Base-by-base conservation (phyloP, 2,797 vertebrate genomes). In the Distichodus sexfasciatus region DNA sequence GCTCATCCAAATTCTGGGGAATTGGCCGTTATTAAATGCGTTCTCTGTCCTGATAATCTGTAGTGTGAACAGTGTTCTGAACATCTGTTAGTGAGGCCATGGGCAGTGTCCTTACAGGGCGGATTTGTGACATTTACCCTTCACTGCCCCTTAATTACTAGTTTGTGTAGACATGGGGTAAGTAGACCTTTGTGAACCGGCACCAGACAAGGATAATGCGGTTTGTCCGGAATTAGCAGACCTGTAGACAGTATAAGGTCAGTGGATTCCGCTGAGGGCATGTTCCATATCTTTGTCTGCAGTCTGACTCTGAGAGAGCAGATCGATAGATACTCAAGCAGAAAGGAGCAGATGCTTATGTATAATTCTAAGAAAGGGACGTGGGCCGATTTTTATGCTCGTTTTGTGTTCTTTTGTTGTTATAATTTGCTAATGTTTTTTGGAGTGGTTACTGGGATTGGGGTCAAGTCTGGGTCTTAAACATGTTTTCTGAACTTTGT, bases 171-270 rank as follows among this genome's bases (percentile, higher is more conserved):
- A 2, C 35, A n/a, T 24, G 6, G 41, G 8, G 17, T 31, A 24
- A 26, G 11, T 19, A n/a, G 21, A 19, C 15, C 29, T 38, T 35
- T 17, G n/a, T 10, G 48, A 70, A 60, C 15, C 55, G 38, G 68
- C 59, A 55, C 8, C 50, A 17, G 48, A 38, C 40, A 17, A 47
- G 46, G 38, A 63, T 70, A 63, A 55, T 14, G 29, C 28, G 48
- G 15, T 29, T 54, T 38, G 61, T 35, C 54, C 6, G 46, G n/a
- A 53, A 26, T 28, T 60, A 71, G 40, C 7, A 36, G 21, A 24
- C 6, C 44, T 26, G 43, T 57, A 31, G 53, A 53, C 55, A 46
- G 23, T 14, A 36, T 11, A 55, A 38, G 31, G 41, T 64, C 60
- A 55, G 24, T 21, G 17, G 5, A 71, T 57, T 71, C 41, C 33